Evolutionary conservation across 2,888 invertebrate genomes (phyloP).

Genomic region (Seladonia tumulorum): DNA sequence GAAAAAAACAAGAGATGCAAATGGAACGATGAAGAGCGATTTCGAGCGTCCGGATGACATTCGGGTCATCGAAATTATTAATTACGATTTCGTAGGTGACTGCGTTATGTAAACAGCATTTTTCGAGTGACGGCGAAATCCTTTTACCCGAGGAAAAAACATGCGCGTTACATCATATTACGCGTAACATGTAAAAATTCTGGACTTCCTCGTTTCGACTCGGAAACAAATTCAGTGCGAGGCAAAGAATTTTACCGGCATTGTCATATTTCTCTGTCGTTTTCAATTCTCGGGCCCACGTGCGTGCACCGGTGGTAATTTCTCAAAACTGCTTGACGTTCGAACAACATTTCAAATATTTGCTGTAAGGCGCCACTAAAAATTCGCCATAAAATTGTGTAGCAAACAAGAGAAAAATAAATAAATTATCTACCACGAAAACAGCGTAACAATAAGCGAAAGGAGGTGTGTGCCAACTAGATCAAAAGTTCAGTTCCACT

Average conservation of each 20-base stretch:
- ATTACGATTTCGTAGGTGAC: neutral
- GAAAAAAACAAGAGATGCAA: slow-evolving; percentile 5
- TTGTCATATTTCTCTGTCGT: neutral
- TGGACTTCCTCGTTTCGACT: neutral
- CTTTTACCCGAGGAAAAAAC: neutral
- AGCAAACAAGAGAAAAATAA: no score
- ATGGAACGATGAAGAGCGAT: neutral
- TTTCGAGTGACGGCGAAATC: neutral
- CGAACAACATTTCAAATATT: neutral
- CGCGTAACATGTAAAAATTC: neutral
- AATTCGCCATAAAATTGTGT: no score
- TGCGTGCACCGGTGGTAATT: neutral
- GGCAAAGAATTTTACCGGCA: neutral
- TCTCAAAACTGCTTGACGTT: neutral
- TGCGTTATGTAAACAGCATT: neutral
- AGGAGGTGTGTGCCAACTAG: neutral
- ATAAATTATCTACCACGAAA: neutral
- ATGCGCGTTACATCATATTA: neutral
- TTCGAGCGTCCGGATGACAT: neutral
- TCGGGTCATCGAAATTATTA: neutral
- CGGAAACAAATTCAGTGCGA: neutral
- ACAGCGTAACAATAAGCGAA: neutral
- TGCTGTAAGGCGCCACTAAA: no score
- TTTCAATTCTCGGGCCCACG: neutral
- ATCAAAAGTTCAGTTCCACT: neutral